A percentile compares a stretch with the other conserved stretches of the same genome.
Evolutionary conservation across 2,888 invertebrate genomes (phyloP).

Genomic region (Rotaria sp.): DNA sequence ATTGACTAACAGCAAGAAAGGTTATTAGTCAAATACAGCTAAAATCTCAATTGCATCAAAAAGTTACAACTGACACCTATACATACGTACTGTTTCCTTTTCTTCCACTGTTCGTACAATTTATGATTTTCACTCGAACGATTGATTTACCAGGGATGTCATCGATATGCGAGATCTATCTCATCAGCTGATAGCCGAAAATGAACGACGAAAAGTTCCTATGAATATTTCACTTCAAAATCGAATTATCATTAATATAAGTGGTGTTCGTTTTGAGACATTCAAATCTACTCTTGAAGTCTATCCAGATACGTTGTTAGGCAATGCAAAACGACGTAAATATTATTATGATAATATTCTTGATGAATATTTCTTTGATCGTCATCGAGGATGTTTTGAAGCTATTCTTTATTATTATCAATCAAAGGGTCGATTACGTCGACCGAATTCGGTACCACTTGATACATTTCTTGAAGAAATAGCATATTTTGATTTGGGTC

Average conservation of each 20-base stretch:
- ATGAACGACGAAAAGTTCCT: too few species aligned
- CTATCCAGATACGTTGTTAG: constrained; percentile 50
- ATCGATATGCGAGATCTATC: too few species aligned
- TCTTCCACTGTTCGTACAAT: too few species aligned
- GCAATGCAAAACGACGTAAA: constrained; percentile 47
- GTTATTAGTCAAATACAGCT: too few species aligned
- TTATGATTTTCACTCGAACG: too few species aligned
- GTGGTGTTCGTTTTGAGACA: constrained; percentile 52
- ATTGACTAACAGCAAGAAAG: too few species aligned
- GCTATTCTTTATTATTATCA: constrained; percentile 54
- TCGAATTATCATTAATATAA: constrained; percentile 46
- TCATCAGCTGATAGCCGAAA: too few species aligned
- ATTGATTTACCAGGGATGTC: too few species aligned
- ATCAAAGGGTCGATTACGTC: constrained; percentile 55
- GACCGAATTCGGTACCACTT: constrained; percentile 56
- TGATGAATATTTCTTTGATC: constrained; percentile 52
- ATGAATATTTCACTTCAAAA: too few species aligned
- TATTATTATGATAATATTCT: constrained; percentile 48
- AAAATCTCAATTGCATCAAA: too few species aligned
- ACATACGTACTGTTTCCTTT: too few species aligned
- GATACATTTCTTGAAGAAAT: constrained; percentile 57
- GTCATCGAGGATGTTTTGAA: constrained; percentile 52
- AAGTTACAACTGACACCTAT: too few species aligned
- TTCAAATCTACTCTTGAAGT: constrained; percentile 51
- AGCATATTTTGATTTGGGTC: constrained; percentile 55